Percentiles rank a stretch among this genome's conserved stretches.
Evolutionary conservation across 2,113 vertebrate species (phyloP).

Genomic region (Phyllopteryx taeniolatus): DNA sequence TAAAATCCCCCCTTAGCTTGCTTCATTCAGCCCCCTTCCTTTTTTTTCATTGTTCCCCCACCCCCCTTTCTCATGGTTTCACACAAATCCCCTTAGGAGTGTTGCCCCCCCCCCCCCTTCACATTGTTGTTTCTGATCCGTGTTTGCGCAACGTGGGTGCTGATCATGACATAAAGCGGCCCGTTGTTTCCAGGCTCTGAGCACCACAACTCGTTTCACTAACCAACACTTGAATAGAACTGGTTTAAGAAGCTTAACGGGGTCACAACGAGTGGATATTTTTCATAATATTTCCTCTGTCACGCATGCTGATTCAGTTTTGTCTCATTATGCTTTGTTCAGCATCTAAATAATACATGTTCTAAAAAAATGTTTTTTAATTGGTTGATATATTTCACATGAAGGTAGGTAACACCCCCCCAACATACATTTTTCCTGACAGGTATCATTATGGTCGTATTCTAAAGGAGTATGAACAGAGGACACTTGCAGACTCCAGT

Average conservation of each 20-base stretch:
- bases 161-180: conserved; percentile 55
- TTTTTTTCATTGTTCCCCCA: neutral
- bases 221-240: conserved; percentile 3
- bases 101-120: neutral
- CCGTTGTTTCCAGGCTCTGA: conserved; percentile 47
- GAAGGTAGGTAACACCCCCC: neutral
- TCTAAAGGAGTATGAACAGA: conserved; percentile 40
- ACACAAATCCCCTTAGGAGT: conserved; percentile 35
- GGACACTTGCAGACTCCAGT: conserved; percentile 3
- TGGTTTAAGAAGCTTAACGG: conserved; percentile 56
- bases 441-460: conserved; percentile 66
- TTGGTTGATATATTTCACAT: neutral
- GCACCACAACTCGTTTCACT: conserved; percentile 7
- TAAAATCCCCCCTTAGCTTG: neutral
- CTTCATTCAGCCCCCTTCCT: conserved; percentile 2
- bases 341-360: neutral
- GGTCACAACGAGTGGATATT: conserved; percentile 1
- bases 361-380: neutral
- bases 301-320: neutral
- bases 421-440: conserved; percentile 9
- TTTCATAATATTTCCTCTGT: conserved; percentile 6
- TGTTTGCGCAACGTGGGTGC: conserved; percentile 37
- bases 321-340: neutral
- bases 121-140: conserved; percentile 22
- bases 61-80: conserved; percentile 7